Percentiles rank a stretch among this genome's conserved stretches.
Conservation (phyloP, 2,888 invertebrate genomes). For the Caenorhabditis afra region DNA sequence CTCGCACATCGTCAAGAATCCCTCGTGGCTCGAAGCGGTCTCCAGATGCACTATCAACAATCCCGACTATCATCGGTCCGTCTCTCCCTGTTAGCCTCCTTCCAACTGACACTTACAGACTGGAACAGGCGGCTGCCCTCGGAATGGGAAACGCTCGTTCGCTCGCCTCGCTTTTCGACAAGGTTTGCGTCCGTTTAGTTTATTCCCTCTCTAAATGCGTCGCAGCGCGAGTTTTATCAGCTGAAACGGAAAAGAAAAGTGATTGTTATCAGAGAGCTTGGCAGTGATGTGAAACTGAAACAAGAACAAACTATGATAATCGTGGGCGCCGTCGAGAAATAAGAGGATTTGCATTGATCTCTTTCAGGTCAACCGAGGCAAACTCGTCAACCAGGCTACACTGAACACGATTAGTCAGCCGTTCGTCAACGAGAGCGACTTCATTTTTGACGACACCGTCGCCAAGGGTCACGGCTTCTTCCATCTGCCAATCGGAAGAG, state of each 20-base stretch:
- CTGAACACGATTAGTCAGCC: conserved; percentile 61
- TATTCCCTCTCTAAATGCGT: background rate
- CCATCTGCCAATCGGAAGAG: conserved; percentile 62
- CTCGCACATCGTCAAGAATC: conserved; percentile 63
- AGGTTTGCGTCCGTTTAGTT: conserved; percentile 50
- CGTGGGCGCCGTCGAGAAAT: background rate
- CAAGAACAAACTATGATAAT: conserved; percentile 40
- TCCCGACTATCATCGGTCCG: conserved; percentile 71
- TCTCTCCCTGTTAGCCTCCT: no score
- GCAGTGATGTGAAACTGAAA: conserved; percentile 19
- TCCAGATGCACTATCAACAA: conserved; percentile 74
- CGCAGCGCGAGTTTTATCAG: conserved; percentile 10
- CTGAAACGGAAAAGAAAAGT: conserved; percentile 2
- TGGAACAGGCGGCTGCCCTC: conserved; percentile 78
- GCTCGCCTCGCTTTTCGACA: conserved; percentile 75
- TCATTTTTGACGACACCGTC: conserved; percentile 64
- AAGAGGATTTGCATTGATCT: conserved; percentile 9
- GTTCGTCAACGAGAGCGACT: conserved; percentile 65
- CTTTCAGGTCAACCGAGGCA: conserved; percentile 64
- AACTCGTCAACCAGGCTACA: conserved; percentile 62
- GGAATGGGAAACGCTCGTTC: conserved; percentile 78
- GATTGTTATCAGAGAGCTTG: conserved; percentile 23
- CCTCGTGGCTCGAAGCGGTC: conserved; percentile 71
- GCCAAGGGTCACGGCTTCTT: conserved; percentile 73
- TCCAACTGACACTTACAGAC: conserved; percentile 26